These are phyloP conservation scores for Coboldia fuscipes DNA, from an alignment of 1,140 invertebrate genomes.

Conservation along the genomic window DNA sequence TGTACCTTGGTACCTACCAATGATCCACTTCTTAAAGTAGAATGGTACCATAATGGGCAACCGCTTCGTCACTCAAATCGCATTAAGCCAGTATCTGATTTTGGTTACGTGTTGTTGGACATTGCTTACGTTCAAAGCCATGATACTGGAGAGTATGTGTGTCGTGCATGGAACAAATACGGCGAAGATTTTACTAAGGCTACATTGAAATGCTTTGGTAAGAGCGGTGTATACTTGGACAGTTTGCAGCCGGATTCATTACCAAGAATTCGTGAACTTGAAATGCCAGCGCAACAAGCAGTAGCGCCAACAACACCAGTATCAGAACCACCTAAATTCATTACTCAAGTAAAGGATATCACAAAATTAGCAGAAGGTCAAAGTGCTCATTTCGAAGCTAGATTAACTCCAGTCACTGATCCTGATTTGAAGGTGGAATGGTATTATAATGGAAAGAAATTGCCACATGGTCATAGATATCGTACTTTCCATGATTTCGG, in stretches of 20 bases:
- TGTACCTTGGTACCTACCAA: conserved; percentile 79
- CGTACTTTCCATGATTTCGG: conserved; percentile 94
- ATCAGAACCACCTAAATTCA: conserved; percentile 70
- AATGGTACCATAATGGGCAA: conserved; percentile 88
- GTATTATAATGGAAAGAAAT: conserved; percentile 83
- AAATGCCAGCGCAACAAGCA: conserved; percentile 36
- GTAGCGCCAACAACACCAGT: conserved; percentile 38
- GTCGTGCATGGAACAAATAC: conserved; percentile 71
- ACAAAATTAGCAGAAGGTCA: conserved; percentile 74
- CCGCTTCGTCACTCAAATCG: conserved; percentile 70
- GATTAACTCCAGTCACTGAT: conserved; percentile 75
- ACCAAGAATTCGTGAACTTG: conserved; percentile 72
- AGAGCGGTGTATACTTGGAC: conserved; percentile 78
- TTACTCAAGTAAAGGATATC: conserved; percentile 65
- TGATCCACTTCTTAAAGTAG: conserved; percentile 82
- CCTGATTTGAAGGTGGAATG: conserved; percentile 86
- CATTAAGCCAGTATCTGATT: conserved; percentile 87
- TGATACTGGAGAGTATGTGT: conserved; percentile 83
- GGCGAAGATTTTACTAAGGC: conserved; percentile 75
- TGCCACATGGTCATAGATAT: conserved; percentile 82
- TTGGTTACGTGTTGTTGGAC: conserved; percentile 89
- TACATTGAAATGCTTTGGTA: conserved; percentile 59
- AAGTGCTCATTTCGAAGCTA: conserved; percentile 82
- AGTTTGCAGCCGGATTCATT: conserved; percentile 86
- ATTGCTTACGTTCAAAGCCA: conserved; percentile 85